phyloP scores from a whole-genome alignment of 2,888 invertebrate genomes.

The Hyalella azteca region DNA sequence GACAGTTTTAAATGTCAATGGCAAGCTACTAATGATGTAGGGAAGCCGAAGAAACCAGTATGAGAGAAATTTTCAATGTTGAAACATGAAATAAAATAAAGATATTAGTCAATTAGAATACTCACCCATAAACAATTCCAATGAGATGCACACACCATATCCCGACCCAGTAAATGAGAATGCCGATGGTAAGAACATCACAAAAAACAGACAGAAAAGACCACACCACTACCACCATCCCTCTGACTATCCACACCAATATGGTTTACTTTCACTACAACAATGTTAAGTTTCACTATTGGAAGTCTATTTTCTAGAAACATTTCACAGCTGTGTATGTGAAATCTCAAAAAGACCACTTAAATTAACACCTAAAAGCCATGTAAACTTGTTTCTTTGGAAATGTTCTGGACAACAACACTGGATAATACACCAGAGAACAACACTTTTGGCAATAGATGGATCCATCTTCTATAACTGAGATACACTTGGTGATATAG shows the following conservation, averaged over 20 bases:
- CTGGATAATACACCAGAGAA: too few relatives aligned
- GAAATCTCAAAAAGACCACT: not conserved
- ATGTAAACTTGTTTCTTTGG: not conserved
- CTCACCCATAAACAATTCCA: conserved; percentile 41
- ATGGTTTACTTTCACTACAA: not conserved
- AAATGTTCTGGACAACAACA: too few relatives aligned
- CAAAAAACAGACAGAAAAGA: not conserved
- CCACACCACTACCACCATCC: conserved; percentile 26
- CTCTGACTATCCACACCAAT: not conserved
- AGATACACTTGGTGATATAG: too few relatives aligned
- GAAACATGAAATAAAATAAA: not conserved
- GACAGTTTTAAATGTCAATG: too few relatives aligned
- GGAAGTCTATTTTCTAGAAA: not conserved
- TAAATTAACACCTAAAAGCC: not conserved
- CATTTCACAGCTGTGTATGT: conserved; percentile 18
- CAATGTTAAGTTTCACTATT: not conserved
- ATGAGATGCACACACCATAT: conserved; percentile 38
- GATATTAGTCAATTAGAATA: too few relatives aligned
- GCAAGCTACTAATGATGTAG: too few relatives aligned
- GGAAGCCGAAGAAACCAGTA: too few relatives aligned
- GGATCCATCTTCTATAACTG: too few relatives aligned
- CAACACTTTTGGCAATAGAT: too few relatives aligned
- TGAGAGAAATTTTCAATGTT: not conserved
- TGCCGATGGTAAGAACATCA: conserved; percentile 31
- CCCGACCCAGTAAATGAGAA: conserved; percentile 30